These are phyloP conservation scores for Myopa testacea DNA, from an alignment of 2,888 invertebrate species.

Conservation along the genomic window DNA sequence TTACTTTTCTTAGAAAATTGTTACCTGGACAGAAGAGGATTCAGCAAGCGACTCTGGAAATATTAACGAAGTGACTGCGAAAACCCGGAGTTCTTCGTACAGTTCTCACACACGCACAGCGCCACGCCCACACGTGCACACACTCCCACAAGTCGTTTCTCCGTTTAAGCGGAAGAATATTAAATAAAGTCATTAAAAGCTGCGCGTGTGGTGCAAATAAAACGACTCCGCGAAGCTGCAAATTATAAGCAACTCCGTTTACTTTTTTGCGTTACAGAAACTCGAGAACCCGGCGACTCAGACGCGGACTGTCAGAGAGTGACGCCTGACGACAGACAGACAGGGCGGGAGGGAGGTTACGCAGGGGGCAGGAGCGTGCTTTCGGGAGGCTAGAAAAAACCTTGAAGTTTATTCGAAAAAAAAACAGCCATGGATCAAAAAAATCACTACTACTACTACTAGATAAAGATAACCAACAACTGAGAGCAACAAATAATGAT, in stretches of 20 bases:
- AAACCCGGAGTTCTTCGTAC: no score
- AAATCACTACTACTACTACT: not conserved
- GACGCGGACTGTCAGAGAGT: no score
- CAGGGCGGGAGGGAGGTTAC: no score
- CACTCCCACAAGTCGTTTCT: not conserved
- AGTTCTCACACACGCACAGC: not conserved
- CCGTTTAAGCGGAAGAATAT: slow-evolving; percentile 48
- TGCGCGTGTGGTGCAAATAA: slow-evolving; percentile 65
- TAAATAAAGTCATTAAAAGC: slow-evolving; percentile 66
- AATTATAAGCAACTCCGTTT: slow-evolving; percentile 53
- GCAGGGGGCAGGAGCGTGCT: no score
- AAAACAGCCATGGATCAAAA: not conserved
- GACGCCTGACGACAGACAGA: no score
- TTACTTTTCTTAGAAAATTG: no score
- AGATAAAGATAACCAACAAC: slow-evolving; percentile 5
- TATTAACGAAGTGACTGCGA: no score
- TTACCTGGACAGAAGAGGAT: no score
- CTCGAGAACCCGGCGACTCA: no score
- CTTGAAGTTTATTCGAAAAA: not conserved
- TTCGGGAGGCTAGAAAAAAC: not conserved
- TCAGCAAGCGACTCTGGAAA: no score
- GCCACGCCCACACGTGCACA: not conserved
- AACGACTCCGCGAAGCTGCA: slow-evolving; percentile 64
- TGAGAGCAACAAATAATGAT: slow-evolving; percentile 37
- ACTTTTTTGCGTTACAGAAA: no score